Evolutionary conservation across 2,113 vertebrate genomes (phyloP), one percentile per base, ranked within the genome.

Genomic region (Sakesphorus luctuosus): DNA sequence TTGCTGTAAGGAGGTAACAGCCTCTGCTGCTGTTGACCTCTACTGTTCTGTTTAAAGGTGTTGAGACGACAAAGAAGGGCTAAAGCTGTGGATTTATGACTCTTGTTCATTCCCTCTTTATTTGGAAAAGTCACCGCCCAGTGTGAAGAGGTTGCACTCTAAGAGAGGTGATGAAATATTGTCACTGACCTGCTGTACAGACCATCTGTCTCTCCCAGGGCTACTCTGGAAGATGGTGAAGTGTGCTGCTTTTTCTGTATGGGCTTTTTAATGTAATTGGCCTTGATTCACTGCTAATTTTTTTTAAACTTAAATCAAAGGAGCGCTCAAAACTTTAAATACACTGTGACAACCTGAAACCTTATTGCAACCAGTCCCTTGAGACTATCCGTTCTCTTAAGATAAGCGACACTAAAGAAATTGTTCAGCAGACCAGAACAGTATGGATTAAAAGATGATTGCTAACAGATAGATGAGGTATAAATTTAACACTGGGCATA

Each of bases 141-240:
- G 79, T 88, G 85, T 88, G 93, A 95, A 90, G 83, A 73, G 92
- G 72, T 75, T 87, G 47, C 65, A 10, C 49, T 90, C 47, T 29
- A 65, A 82, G 86, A 89, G 62, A 81, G 80, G 90, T 89, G 90
- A 93, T 90, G 88, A 95, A 96, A 92, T 90, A 93, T 33, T 92
- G 90, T 80, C 88, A 92, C 28, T 88, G 90, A 73, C 92, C 92
- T 94, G 79, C 93, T 95, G 83, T 58, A 96, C 28, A 1, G 80
- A 86, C 94, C 94, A 90, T 92, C 93, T 96, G 88, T 93, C 93
- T 96, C 79, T 93, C 5, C 3, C 53, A 90, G 92, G 73, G 76
- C 85, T 86, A 20, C 66, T 81, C 61, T 82, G 69, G 72, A 90
- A 49, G 80, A 80, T 44, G 59, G 71, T 66, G 72, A 89, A 84